A percentile compares a stretch with the other conserved stretches of the same genome.
These are phyloP conservation scores for Caenorhabditis tropicalis DNA, from an alignment of 1,140 invertebrate species.

Conservation along the genomic window DNA sequence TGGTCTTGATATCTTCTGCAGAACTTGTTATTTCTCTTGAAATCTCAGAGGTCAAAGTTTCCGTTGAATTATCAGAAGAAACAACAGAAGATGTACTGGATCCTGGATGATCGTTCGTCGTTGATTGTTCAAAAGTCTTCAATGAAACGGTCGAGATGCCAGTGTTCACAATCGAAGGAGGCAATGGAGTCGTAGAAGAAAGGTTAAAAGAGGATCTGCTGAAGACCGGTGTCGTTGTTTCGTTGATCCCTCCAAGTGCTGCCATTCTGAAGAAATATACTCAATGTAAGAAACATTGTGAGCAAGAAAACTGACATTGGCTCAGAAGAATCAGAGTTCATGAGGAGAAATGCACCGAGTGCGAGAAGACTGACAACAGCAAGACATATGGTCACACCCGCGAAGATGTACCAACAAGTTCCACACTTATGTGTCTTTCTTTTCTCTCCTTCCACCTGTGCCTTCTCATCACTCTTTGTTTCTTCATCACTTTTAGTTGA, in stretches of 20 bases:
- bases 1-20: too few species aligned
- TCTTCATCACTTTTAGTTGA: slow-evolving; percentile 10
- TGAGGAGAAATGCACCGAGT: neutral
- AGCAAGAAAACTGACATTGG: neutral
- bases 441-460: neutral
- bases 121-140: too few species aligned
- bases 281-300: neutral
- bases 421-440: neutral
- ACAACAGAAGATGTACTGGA: too few species aligned
- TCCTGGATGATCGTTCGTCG: too few species aligned
- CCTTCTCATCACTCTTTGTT: neutral
- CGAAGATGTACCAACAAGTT: slow-evolving; percentile 20
- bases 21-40: too few species aligned
- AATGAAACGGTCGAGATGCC: too few species aligned
- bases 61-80: too few species aligned
- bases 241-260: neutral
- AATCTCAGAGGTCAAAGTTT: too few species aligned
- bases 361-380: neutral
- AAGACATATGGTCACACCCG: neutral
- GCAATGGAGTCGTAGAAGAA: neutral
- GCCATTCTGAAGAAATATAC: neutral
- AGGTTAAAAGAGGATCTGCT: neutral
- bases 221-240: neutral
- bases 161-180: too few species aligned
- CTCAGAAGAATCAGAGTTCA: neutral